Evolutionary conservation across 2,797 vertebrate genomes (phyloP).

Genomic region (Schizopygopsis malacanthus): DNA sequence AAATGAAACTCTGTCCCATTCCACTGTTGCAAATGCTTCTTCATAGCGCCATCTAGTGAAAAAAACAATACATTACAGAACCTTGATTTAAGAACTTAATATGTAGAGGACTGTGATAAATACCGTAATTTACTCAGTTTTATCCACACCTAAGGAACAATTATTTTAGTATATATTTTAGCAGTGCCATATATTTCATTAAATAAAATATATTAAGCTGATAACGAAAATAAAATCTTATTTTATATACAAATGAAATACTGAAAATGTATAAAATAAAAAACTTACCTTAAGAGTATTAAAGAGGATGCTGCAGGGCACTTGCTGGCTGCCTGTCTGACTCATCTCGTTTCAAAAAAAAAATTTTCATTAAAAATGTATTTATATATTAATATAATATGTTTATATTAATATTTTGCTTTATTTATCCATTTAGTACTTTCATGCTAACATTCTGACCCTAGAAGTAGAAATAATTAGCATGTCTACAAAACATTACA

Average conservation of each 20-base stretch:
- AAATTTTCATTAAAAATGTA: too few relatives aligned
- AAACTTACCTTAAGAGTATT: background rate
- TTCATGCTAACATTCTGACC: background rate
- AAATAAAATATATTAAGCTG: background rate
- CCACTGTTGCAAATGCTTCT: slow-evolving; percentile 11
- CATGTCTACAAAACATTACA: background rate
- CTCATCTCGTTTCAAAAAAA: background rate
- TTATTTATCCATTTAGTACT: background rate
- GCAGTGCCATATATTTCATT: background rate
- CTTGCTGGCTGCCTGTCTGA: background rate
- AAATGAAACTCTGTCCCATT: background rate
- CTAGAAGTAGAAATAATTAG: background rate
- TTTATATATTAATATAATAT: background rate
- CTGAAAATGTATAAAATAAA: background rate
- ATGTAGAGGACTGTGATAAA: background rate
- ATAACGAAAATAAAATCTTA: background rate
- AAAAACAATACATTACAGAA: background rate
- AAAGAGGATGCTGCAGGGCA: background rate
- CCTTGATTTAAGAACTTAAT: background rate
- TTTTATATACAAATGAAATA: background rate
- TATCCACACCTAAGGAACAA: background rate
- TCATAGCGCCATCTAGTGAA: slow-evolving; percentile 43
- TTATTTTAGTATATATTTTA: background rate
- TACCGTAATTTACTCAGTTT: background rate
- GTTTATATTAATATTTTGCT: background rate